Conservation (phyloP, 2,797 vertebrate genomes). For the Chaunax sp. region DNA sequence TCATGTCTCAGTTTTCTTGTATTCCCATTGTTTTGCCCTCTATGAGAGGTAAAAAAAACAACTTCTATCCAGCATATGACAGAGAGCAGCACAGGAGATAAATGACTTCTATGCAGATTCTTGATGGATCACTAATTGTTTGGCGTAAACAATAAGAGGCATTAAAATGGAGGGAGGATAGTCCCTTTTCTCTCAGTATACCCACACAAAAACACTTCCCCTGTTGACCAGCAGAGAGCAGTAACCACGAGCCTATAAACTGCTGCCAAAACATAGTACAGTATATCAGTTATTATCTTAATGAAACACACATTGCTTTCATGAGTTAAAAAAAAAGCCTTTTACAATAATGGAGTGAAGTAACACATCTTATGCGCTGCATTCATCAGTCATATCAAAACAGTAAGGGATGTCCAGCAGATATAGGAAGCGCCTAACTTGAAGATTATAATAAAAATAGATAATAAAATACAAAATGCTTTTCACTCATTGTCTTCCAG, state of each 20-base stretch:
- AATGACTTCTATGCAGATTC: background rate
- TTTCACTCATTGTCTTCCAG: background rate
- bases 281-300: too few species aligned
- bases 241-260: slow-evolving; percentile 37
- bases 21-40: background rate
- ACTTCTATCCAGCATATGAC: background rate
- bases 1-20: background rate
- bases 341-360: too few species aligned
- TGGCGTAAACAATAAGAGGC: background rate
- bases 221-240: slow-evolving; percentile 65
- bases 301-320: too few species aligned
- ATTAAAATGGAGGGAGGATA: background rate
- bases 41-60: background rate
- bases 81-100: background rate
- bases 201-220: background rate
- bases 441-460: background rate
- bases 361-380: too few species aligned
- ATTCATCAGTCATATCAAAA: too few species aligned
- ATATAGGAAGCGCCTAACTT: background rate
- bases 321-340: too few species aligned
- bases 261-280: too few species aligned
- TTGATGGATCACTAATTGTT: background rate
- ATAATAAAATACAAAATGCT: background rate
- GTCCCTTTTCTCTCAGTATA: fast-evolving
- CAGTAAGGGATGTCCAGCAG: too few species aligned